Evolutionary conservation across 2,888 invertebrate species (phyloP), one percentile per base, ranked within the genome.

Genomic region (Nymphalis urticae): DNA sequence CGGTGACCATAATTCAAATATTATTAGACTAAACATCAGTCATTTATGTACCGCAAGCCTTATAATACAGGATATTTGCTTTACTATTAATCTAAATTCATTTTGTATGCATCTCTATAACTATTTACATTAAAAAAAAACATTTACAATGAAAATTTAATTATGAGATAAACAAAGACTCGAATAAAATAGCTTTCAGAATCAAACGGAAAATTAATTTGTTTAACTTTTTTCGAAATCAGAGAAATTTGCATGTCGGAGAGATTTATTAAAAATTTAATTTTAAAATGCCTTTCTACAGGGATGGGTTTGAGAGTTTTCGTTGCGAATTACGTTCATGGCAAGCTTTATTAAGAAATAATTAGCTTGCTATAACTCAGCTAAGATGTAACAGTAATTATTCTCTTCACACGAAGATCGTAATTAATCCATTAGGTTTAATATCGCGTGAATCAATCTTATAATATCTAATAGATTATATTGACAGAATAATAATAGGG

Each of bases 401-500:
- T 17, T 56, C 27, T 32, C 54, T 27, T 32, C 27, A 56, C 32
- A 32, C 32, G 54, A 56, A 56, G n/a, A 56, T n/a, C 17, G 54
- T 56, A 56, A 56, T 56, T 56, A 32, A 32, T 56, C 27, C 54
- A 56, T 56, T 56, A 56, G 27, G 16, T 32, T 56, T 32, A 56
- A 2, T 56, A 56, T 56, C 32, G 42, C 27, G 16, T 54, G 24
- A 24, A 54, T 51, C 19, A 51, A 51, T 51, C 51, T 21, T 21
- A 21, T 21, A 21, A 54, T 24, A 4, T 54, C 54, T 27, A 51
- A 54, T 24, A 27, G 0, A 24, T 56, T 56, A 56, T 27, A 56
- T 17, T 56, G 54, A 56, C 32, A n/a, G 32, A 2, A 32, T 56
- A 32, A 56, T 56, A 24, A 56, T 56, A n/a, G 27, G 54, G 32